Evolutionary conservation across 2,888 invertebrate genomes (phyloP).

Genomic region (Melanostoma mellinum): DNA sequence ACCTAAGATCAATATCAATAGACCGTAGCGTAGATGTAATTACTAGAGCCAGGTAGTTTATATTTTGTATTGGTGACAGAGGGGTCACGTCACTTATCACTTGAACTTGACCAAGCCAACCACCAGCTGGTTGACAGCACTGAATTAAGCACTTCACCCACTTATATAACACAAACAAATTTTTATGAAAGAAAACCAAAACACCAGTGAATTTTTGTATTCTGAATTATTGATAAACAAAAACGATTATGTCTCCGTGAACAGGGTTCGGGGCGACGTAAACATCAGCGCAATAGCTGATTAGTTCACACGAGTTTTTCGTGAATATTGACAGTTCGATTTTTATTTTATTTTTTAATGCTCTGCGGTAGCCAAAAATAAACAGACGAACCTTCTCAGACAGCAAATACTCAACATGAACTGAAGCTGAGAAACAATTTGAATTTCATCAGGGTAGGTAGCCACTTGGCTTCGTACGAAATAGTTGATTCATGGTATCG

Average conservation of each 20-base stretch:
- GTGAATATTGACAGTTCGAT: conserved; percentile 2
- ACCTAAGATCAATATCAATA: not conserved
- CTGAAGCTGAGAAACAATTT: conserved; percentile 32
- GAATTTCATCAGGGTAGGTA: conserved; percentile 19
- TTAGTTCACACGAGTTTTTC: conserved; percentile 20
- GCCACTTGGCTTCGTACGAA: conserved; percentile 3
- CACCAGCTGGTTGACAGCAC: conserved; percentile 20
- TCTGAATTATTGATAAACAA: conserved; percentile 3
- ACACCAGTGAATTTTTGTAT: not conserved
- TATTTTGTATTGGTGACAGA: not conserved
- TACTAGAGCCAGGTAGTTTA: conserved; percentile 1
- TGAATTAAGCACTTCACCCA: conserved; percentile 1
- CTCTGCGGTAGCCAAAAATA: not conserved
- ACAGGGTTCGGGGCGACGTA: conserved; percentile 1
- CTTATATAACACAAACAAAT: conserved; percentile 26
- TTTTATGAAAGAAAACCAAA: not conserved
- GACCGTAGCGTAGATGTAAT: conserved; percentile 5
- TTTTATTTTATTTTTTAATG: conserved; percentile 2
- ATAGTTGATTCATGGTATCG: conserved; percentile 2
- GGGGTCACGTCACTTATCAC: conserved; percentile 10
- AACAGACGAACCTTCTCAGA: not conserved
- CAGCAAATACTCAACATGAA: conserved; percentile 10
- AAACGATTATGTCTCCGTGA: not conserved
- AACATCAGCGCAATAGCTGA: conserved; percentile 1
- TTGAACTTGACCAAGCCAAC: conserved; percentile 35